Percentiles rank a stretch among this genome's conserved stretches.
Evolutionary conservation across 2,797 vertebrate species (phyloP).

Genomic region (Girardinus metallicus): DNA sequence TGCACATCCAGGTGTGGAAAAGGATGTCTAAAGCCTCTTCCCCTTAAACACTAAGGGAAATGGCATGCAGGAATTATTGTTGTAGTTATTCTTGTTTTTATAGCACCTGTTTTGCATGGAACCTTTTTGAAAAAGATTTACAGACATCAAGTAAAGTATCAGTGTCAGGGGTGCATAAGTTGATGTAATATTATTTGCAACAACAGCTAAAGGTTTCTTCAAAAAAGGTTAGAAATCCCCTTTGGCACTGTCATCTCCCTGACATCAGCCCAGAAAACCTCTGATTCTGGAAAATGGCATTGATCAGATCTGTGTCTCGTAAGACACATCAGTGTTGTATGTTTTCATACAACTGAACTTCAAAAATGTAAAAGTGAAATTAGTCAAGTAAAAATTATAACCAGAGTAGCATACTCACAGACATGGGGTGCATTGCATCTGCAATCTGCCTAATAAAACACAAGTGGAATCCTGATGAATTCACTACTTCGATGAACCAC

Average conservation of each 20-base stretch:
- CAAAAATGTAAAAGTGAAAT: not conserved
- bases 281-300: not conserved
- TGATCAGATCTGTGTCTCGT: not conserved
- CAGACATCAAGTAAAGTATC: not conserved
- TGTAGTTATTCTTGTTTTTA: not conserved
- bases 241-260: not conserved
- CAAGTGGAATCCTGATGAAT: not conserved
- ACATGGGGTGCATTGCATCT: not conserved
- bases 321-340: not conserved
- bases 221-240: not conserved
- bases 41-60: too few species aligned
- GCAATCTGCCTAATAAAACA: not conserved
- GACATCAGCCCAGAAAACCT: not conserved
- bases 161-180: not conserved
- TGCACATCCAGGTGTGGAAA: not conserved
- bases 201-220: not conserved
- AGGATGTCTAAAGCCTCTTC: not conserved
- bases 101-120: not conserved
- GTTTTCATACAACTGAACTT: not conserved
- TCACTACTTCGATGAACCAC: slow-evolving; percentile 7
- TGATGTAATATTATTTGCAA: not conserved
- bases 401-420: not conserved
- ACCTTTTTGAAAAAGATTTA: not conserved
- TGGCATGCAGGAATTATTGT: too few species aligned
- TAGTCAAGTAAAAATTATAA: not conserved